These are phyloP conservation scores for Pantherophis guttatus DNA, from an alignment of 2,113 vertebrate species.

Conservation along the genomic window DNA sequence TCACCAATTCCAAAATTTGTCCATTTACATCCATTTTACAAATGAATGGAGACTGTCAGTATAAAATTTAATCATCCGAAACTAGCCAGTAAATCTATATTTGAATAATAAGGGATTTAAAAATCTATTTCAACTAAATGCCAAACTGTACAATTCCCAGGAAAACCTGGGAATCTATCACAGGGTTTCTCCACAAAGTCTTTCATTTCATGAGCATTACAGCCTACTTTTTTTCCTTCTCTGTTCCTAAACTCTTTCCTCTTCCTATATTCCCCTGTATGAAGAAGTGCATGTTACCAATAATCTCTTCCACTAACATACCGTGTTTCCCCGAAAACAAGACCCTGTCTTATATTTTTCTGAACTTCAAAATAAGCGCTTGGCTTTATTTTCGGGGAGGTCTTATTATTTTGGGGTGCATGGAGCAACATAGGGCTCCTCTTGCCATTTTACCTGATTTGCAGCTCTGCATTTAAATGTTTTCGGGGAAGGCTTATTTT, in stretches of 20 bases:
- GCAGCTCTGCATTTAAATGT: too few species aligned
- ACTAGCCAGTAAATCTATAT: not conserved
- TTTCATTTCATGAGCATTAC: not conserved
- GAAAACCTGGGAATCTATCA: not conserved
- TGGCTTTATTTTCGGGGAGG: too few species aligned
- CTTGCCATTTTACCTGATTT: too few species aligned
- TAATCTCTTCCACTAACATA: not conserved
- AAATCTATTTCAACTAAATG: not conserved
- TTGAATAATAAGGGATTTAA: not conserved
- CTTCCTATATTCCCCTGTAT: not conserved
- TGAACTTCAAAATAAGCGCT: too few species aligned
- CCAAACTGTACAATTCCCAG: not conserved
- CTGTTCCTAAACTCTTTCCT: not conserved
- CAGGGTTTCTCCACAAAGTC: not conserved
- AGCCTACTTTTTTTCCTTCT: not conserved
- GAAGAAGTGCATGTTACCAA: not conserved
- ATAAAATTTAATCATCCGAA: not conserved
- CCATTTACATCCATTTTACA: not conserved
- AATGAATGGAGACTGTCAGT: not conserved
- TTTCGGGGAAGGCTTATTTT: too few species aligned
- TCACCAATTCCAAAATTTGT: not conserved
- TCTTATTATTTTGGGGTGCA: too few species aligned
- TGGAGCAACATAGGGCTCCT: too few species aligned
- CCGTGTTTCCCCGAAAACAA: too few species aligned
- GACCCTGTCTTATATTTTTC: too few species aligned